Evolutionary conservation across 2,797 vertebrate genomes (phyloP).

Genomic region (Danio jaintianensis): DNA sequence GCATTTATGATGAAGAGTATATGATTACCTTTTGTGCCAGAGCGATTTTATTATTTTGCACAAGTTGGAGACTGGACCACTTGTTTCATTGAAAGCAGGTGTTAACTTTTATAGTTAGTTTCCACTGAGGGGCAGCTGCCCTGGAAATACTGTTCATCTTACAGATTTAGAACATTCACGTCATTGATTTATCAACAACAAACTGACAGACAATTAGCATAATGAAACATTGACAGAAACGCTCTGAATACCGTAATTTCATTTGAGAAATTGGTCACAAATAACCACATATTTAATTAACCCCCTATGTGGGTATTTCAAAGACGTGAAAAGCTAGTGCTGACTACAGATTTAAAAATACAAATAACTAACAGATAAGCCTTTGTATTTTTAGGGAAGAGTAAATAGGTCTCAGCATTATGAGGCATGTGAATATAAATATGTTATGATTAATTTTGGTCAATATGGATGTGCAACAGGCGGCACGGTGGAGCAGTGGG

Average conservation of each 20-base stretch:
- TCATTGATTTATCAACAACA: constrained; percentile 53
- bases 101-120: constrained; percentile 54
- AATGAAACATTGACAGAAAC: constrained; percentile 13
- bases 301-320: neutral
- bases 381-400: neutral
- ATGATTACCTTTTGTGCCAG: constrained; percentile 58
- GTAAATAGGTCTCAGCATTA: neutral
- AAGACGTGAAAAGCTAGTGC: no score
- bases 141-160: constrained; percentile 41
- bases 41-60: constrained; percentile 57
- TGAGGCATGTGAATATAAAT: neutral
- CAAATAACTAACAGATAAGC: neutral
- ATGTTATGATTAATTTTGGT: no score
- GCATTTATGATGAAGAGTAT: constrained; percentile 55
- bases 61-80: constrained; percentile 42
- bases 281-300: no score
- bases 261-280: no score
- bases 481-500: no score
- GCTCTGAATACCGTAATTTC: neutral
- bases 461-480: no score
- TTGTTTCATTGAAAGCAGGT: constrained; percentile 62
- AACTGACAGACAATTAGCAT: constrained; percentile 31
- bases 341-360: no score
- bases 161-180: constrained; percentile 22
- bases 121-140: constrained; percentile 48